These are phyloP conservation scores for Subacronicta megacephala DNA, from an alignment of 2,888 invertebrate genomes.

Conservation along the genomic window DNA sequence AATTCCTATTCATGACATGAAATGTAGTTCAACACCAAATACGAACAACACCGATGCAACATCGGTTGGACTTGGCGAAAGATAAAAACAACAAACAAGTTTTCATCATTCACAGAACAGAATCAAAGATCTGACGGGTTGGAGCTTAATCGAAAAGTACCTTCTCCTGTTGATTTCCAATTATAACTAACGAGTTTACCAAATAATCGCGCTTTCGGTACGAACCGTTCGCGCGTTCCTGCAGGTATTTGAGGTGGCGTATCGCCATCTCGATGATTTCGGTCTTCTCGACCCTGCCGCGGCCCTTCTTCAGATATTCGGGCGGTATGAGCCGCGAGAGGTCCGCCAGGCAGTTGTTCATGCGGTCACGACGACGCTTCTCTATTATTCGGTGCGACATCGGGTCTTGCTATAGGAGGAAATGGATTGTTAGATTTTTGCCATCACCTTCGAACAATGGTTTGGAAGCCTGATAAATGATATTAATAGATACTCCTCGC, in stretches of 20 bases:
- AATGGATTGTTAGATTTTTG: conserved; percentile 17
- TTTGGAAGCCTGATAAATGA: background rate
- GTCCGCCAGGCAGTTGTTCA: conserved; percentile 99
- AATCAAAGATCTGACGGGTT: conserved; percentile 39
- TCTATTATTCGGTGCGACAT: conserved; percentile 99
- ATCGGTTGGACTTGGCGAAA: conserved; percentile 13
- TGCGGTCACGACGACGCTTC: conserved; percentile 97
- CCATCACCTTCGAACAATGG: background rate
- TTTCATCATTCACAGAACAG: conserved; percentile 32
- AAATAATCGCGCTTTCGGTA: conserved; percentile 57
- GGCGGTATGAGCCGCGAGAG: conserved; percentile 97
- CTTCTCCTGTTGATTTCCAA: conserved; percentile 43
- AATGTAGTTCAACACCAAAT: conserved; percentile 19
- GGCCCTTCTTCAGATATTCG: conserved; percentile 97
- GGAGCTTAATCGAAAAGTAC: conserved; percentile 48
- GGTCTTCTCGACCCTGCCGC: conserved; percentile 98
- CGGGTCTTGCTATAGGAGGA: conserved; percentile 94
- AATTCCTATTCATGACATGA: conserved; percentile 24
- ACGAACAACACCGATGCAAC: background rate
- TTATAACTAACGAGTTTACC: conserved; percentile 49
- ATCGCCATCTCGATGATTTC: conserved; percentile 99
- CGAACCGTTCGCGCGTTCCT: conserved; percentile 90
- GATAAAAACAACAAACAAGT: conserved; percentile 9
- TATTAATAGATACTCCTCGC: too few species aligned
- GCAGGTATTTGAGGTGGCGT: conserved; percentile 96